Conservation (phyloP, 2,888 invertebrate genomes). For the Ichneumon xanthorius region DNA sequence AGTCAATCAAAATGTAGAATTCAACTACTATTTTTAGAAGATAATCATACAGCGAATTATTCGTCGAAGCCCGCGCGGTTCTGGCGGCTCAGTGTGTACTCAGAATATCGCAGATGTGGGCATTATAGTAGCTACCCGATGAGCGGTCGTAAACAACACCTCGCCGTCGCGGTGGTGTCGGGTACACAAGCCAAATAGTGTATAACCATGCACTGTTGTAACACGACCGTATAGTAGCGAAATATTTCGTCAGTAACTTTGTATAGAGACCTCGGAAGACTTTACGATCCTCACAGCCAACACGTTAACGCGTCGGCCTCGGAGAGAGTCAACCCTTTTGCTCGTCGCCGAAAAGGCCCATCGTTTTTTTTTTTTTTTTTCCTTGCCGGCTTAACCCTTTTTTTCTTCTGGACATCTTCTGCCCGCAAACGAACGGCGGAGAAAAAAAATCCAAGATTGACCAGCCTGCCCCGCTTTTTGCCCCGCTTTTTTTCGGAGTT, state of each 20-base stretch:
- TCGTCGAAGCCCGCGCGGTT: background rate
- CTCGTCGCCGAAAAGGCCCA: constrained; percentile 9
- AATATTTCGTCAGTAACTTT: constrained; percentile 1
- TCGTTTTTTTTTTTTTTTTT: background rate
- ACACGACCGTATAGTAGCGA: constrained; percentile 32
- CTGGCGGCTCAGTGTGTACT: background rate
- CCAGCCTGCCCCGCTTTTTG: constrained; percentile 72
- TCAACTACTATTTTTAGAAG: background rate
- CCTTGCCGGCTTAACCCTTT: constrained; percentile 60
- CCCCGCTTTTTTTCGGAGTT: constrained; percentile 66
- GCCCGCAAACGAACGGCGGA: constrained; percentile 60
- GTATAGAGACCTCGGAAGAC: background rate
- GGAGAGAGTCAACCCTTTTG: constrained; percentile 60
- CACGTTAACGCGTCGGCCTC: constrained; percentile 59
- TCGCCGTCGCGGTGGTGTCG: constrained; percentile 12
- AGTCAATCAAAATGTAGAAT: background rate
- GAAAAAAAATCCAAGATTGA: constrained; percentile 13
- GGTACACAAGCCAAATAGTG: constrained; percentile 41
- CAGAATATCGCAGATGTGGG: background rate
- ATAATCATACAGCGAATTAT: background rate
- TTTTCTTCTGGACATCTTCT: constrained; percentile 37
- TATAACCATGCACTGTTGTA: constrained; percentile 21
- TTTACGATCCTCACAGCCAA: constrained; percentile 59
- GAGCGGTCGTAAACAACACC: constrained; percentile 57
- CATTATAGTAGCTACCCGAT: constrained; percentile 43